Percentiles rank a stretch among this genome's conserved stretches.
These are phyloP conservation scores for Toxonevra muliebris DNA, from an alignment of 2,888 invertebrate genomes.

Conservation along the genomic window DNA sequence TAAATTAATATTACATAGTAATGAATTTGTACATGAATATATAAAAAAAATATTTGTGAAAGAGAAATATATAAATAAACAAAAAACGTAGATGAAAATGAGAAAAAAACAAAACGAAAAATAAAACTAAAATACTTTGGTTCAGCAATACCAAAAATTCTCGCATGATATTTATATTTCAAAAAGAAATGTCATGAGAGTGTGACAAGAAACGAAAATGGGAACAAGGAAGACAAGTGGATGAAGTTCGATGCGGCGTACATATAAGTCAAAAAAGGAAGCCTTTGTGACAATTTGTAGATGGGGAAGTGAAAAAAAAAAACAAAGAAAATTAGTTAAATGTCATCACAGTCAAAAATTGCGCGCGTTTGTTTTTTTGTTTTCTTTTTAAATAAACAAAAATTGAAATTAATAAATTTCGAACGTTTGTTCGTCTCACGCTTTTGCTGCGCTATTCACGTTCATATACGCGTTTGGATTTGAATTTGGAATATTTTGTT, in stretches of 20 bases:
- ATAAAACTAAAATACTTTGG: slow-evolving; percentile 4
- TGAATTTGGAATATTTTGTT: slow-evolving; percentile 1
- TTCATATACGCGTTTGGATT: slow-evolving; percentile 8
- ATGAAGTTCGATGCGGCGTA: background rate
- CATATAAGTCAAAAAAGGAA: background rate
- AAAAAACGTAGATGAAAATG: slow-evolving; percentile 16
- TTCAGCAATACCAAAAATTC: slow-evolving; percentile 3
- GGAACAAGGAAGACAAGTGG: no score
- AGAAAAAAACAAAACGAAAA: slow-evolving; percentile 6
- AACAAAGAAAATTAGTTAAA: slow-evolving; percentile 36
- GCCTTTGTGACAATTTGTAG: slow-evolving; percentile 43
- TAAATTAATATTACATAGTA: slow-evolving; percentile 12
- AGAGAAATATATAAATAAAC: background rate
- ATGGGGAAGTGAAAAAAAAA: no score
- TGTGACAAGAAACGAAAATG: background rate
- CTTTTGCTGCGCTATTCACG: background rate
- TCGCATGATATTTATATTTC: background rate
- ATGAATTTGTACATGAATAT: slow-evolving; percentile 13
- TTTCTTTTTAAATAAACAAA: no score
- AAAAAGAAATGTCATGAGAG: slow-evolving; percentile 12
- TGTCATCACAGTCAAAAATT: slow-evolving; percentile 58
- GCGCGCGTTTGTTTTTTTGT: slow-evolving; percentile 28
- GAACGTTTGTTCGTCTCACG: background rate
- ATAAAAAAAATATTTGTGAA: background rate
- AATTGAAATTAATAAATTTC: no score